Percentiles rank a stretch among this genome's conserved stretches.
phyloP scores from a whole-genome alignment of 1,140 invertebrate genomes.

The Apis mellifera region Amel_HAv3.1 CM009942.2:9935001-9935500 shows the following conservation, averaged over 20 bases:
- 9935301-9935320: background rate
- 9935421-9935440: conserved; percentile 54
- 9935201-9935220: too few relatives aligned
- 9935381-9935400: background rate
- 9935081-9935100: conserved; percentile 57
- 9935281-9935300: background rate
- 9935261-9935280: background rate
- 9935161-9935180: too few relatives aligned
- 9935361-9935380: background rate
- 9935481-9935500: conserved; percentile 27
- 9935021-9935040: conserved; percentile 49
- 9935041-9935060: conserved; percentile 32
- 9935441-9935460: conserved; percentile 38
- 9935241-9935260: too few relatives aligned
- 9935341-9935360: conserved; percentile 5
- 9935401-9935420: conserved; percentile 20
- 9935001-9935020: conserved; percentile 74
- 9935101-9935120: conserved; percentile 35
- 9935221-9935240: too few relatives aligned
- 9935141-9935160: conserved; percentile 34
- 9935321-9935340: background rate
- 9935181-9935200: background rate
- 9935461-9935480: background rate
- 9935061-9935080: conserved; percentile 41
- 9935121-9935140: conserved; percentile 12